These are phyloP conservation scores for Lasioglossum morio DNA, from an alignment of 2,888 invertebrate genomes.

Conservation along the genomic window DNA sequence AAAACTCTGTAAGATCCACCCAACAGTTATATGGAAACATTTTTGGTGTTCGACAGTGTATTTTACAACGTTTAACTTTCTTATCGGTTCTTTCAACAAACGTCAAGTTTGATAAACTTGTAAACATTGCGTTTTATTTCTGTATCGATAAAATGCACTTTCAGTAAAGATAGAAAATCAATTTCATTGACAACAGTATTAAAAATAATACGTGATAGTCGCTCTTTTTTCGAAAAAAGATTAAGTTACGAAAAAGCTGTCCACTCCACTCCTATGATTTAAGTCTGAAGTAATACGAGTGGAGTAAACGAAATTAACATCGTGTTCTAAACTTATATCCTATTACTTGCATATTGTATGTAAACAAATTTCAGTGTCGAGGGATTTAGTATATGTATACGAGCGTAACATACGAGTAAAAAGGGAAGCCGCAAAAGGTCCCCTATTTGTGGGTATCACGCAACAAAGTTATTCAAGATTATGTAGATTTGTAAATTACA, in stretches of 20 bases:
- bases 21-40: too few species aligned
- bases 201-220: neutral
- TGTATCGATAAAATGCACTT: neutral
- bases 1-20: too few species aligned
- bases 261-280: neutral
- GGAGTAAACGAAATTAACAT: neutral
- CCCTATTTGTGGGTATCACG: neutral
- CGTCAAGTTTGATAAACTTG: neutral
- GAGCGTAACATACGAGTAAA: neutral
- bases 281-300: neutral
- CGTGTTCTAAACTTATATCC: neutral
- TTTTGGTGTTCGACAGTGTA: too few species aligned
- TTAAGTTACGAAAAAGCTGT: neutral
- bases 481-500: neutral
- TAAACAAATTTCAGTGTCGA: neutral
- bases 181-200: neutral
- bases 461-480: neutral
- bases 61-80: neutral
- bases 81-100: neutral
- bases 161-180: neutral
- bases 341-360: neutral
- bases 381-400: neutral
- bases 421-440: slow-evolving; percentile 1
- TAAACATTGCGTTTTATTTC: neutral
- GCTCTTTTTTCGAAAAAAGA: neutral